Conservation (phyloP, 2,888 invertebrate species). For the Falcaria lacertinaria region DNA sequence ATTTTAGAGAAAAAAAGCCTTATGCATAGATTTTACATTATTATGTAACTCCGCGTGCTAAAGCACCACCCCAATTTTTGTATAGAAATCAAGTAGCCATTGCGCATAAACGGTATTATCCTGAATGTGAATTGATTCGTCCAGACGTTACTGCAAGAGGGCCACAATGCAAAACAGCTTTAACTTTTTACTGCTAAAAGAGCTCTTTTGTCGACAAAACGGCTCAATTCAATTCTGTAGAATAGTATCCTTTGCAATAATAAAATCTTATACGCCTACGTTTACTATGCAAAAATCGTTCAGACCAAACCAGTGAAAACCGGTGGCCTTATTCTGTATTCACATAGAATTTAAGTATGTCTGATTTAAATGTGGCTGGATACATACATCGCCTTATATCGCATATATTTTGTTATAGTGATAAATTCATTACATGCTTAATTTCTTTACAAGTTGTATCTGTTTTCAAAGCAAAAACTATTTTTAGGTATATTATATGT, state of each 20-base stretch:
- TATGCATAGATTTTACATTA: too few species aligned
- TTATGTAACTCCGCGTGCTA: too few species aligned
- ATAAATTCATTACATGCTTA: too few species aligned
- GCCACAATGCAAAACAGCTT: constrained; percentile 28
- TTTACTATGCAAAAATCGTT: constrained; percentile 62
- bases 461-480: too few species aligned
- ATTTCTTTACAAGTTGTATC: too few species aligned
- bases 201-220: constrained; percentile 37
- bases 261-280: constrained; percentile 66
- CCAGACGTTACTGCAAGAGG: neutral
- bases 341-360: too few species aligned
- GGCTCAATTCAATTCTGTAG: constrained; percentile 38
- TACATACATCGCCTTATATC: too few species aligned
- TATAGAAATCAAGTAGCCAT: constrained; percentile 5
- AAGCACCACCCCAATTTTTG: neutral
- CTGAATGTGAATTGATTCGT: constrained; percentile 8
- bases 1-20: too few species aligned
- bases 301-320: constrained; percentile 25
- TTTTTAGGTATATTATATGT: too few species aligned
- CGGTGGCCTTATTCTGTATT: constrained; percentile 35
- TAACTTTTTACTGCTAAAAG: constrained; percentile 39
- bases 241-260: constrained; percentile 49
- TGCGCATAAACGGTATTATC: constrained; percentile 6
- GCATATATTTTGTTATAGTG: too few species aligned
- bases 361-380: too few species aligned